A percentile compares a stretch with the other conserved stretches of the same genome.
Evolutionary conservation across 2,797 vertebrate species (phyloP).

Genomic region (Lepidocolaptes lacrymiger): DNA sequence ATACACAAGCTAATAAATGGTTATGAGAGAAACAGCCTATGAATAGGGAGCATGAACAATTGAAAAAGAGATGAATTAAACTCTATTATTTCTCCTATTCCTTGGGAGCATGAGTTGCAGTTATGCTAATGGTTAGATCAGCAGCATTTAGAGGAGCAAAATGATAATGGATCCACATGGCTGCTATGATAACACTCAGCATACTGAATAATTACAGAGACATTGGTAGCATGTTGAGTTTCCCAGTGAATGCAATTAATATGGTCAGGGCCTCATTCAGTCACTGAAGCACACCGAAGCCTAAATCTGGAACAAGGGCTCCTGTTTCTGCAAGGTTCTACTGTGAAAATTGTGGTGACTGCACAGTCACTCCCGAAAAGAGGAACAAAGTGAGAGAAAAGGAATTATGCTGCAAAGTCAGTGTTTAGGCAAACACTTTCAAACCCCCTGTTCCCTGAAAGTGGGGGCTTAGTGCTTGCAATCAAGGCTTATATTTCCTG

Average conservation of each 20-base stretch:
- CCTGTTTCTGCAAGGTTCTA: background rate
- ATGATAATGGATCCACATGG: constrained; percentile 62
- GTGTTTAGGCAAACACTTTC: background rate
- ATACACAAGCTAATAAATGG: background rate
- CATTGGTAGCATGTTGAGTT: constrained; percentile 48
- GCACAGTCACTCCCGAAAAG: background rate
- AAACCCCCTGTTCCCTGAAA: background rate
- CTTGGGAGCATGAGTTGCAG: constrained; percentile 33
- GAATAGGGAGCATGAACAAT: constrained; percentile 33
- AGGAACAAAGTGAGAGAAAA: background rate
- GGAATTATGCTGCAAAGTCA: background rate
- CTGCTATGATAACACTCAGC: constrained; percentile 60
- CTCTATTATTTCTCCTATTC: constrained; percentile 53
- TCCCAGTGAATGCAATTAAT: constrained; percentile 56
- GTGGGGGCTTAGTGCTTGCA: background rate
- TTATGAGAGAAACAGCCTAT: constrained; percentile 13
- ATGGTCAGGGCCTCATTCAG: constrained; percentile 48
- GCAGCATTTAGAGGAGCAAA: constrained; percentile 49
- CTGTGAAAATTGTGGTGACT: background rate
- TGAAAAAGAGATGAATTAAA: constrained; percentile 41
- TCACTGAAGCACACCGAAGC: constrained; percentile 18
- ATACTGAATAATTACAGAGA: constrained; percentile 63
- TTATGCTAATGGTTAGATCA: constrained; percentile 55
- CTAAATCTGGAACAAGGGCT: background rate
- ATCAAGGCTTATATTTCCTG: background rate